Evolutionary conservation across 2,797 vertebrate species (phyloP).

Genomic region (Scleropages formosus): DNA sequence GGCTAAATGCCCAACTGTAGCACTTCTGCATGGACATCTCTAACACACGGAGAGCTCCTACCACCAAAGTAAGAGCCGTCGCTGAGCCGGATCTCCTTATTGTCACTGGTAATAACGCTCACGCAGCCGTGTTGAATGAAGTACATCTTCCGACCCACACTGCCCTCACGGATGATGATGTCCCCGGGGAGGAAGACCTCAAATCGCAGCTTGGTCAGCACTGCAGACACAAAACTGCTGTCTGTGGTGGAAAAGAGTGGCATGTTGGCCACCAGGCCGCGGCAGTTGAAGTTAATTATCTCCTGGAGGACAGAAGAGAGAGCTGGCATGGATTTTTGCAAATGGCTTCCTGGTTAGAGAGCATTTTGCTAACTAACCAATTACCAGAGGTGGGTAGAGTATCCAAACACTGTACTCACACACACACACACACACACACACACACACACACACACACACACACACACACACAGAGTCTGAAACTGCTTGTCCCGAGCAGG

Average conservation of each 20-base stretch:
- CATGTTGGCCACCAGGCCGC: constrained; percentile 93
- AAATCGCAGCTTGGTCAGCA: constrained; percentile 90
- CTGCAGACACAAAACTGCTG: constrained; percentile 92
- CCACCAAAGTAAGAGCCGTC: constrained; percentile 98
- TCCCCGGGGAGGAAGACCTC: constrained; percentile 93
- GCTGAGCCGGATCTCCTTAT: constrained; percentile 90
- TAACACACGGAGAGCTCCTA: constrained; percentile 42
- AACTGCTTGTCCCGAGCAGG: no score
- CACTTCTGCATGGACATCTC: no score
- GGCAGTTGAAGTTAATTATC: constrained; percentile 94
- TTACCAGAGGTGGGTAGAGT: no score
- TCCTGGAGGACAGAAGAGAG: constrained; percentile 66
- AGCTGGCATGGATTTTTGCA: not conserved
- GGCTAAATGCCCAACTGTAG: no score
- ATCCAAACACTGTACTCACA: no score
- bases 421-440: no score
- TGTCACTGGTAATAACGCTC: constrained; percentile 85
- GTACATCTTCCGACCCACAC: constrained; percentile 93
- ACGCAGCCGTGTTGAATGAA: constrained; percentile 95
- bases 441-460: no score
- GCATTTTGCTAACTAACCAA: not conserved
- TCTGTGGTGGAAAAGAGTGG: constrained; percentile 91
- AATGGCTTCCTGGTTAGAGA: not conserved
- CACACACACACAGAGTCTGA: no score
- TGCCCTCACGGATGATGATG: constrained; percentile 93